A percentile compares a stretch with the other conserved stretches of the same genome.
phyloP scores from a whole-genome alignment of 37 sponge, comb jelly and placozoan species.

The Chondrilla cf. caribensis region DNA sequence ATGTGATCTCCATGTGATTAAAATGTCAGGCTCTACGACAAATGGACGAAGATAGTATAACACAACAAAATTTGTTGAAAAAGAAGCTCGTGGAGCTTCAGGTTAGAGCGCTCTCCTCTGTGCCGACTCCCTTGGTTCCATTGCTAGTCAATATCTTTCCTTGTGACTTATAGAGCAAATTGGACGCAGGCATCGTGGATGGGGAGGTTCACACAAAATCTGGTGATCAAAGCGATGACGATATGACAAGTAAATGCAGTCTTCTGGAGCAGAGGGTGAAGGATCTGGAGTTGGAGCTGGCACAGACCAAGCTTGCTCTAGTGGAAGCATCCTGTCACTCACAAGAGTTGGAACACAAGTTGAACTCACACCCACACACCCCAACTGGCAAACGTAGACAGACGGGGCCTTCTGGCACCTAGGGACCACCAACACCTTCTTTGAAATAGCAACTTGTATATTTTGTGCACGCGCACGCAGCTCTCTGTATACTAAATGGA shows the following conservation, averaged over 20 bases:
- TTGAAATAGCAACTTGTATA: no score
- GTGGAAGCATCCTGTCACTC: conserved; percentile 81
- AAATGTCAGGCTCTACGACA: conserved; percentile 47
- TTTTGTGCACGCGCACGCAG: no score
- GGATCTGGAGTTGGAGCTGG: conserved; percentile 85
- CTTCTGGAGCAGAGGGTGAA: conserved; percentile 62
- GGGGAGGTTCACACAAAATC: no score
- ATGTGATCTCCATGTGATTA: no score
- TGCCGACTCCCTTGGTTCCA: no score
- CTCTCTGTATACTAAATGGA: no score
- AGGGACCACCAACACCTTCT: no score
- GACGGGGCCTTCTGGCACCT: no score
- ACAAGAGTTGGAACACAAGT: conserved; percentile 74
- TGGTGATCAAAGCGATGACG: no score
- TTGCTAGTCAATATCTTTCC: no score
- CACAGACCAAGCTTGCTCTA: conserved; percentile 86
- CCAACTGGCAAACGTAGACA: neutral
- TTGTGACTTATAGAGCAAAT: no score
- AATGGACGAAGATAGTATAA: conserved; percentile 81
- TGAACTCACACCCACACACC: conserved; percentile 21
- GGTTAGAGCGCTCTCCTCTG: conserved; percentile 53
- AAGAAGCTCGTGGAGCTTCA: conserved; percentile 82
- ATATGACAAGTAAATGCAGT: neutral
- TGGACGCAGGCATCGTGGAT: no score
- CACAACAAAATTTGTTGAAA: conserved; percentile 76